phyloP scores from a whole-genome alignment of 2,113 vertebrate species.

The Toxostoma redivivum region DNA sequence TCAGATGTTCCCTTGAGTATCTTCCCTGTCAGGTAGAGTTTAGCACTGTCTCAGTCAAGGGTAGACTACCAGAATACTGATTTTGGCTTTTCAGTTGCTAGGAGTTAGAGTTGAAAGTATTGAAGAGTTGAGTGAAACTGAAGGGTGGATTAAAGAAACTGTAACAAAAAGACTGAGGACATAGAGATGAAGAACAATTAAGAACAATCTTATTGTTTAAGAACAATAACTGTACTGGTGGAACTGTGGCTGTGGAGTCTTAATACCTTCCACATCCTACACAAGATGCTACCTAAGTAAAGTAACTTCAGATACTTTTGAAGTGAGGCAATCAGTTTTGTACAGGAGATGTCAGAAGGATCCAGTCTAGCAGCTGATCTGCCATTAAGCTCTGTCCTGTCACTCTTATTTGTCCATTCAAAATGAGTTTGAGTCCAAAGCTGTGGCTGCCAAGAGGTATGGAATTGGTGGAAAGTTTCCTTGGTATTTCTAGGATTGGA shows the following conservation, averaged over 20 bases:
- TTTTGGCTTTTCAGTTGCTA: not conserved
- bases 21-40: not conserved
- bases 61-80: not conserved
- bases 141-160: not conserved
- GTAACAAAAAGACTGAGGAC: not conserved
- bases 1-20: not conserved
- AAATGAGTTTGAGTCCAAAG: not conserved
- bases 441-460: not conserved
- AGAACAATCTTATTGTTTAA: too few relatives aligned
- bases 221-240: not conserved
- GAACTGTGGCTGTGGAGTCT: not conserved
- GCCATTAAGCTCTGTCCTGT: not conserved
- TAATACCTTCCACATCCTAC: not conserved
- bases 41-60: not conserved
- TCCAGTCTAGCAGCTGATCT: not conserved
- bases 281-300: too few relatives aligned
- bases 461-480: not conserved
- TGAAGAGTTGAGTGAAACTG: not conserved
- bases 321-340: not conserved
- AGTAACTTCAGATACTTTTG: not conserved
- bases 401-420: rapidly evolving
- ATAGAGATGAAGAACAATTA: not conserved
- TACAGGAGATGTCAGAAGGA: not conserved
- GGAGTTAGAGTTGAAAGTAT: not conserved
- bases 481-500: not conserved